Percentiles rank a stretch among this genome's conserved stretches.
These are phyloP conservation scores for Columbina picui DNA, from an alignment of 2,113 vertebrate genomes.

Conservation along the genomic window DNA sequence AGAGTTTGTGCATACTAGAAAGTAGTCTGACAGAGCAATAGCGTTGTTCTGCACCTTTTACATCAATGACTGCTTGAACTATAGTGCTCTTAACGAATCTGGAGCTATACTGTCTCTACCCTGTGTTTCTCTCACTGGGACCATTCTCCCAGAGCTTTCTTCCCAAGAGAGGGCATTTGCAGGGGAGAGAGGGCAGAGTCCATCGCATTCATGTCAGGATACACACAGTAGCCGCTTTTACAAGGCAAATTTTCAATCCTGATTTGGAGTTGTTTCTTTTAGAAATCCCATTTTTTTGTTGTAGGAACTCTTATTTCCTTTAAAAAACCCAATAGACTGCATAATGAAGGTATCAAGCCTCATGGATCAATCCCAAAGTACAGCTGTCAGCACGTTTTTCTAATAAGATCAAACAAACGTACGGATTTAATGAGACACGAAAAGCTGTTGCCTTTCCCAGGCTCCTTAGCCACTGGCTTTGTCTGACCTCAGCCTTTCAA, in stretches of 20 bases:
- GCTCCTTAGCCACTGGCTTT: neutral
- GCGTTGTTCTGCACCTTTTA: neutral
- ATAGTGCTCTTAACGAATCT: neutral
- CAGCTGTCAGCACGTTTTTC: neutral
- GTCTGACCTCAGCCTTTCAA: neutral
- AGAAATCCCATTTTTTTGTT: neutral
- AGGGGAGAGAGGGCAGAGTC: neutral
- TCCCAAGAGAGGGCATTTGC: neutral
- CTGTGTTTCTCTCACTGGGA: neutral
- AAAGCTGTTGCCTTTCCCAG: neutral
- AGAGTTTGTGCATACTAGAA: neutral
- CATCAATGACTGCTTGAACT: neutral
- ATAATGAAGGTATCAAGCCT: neutral
- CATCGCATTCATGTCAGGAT: neutral
- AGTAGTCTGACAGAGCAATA: neutral
- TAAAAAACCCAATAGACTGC: neutral
- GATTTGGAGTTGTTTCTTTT: neutral
- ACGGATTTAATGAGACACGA: neutral
- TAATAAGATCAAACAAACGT: neutral
- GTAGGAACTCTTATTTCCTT: neutral
- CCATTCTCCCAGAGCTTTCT: neutral
- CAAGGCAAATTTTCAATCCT: neutral
- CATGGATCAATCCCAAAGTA: neutral
- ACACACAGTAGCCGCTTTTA: neutral
- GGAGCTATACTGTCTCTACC: neutral